These are phyloP conservation scores for Pseudopodoces humilis DNA, from an alignment of 2,113 vertebrate species.

Conservation along the genomic window DNA sequence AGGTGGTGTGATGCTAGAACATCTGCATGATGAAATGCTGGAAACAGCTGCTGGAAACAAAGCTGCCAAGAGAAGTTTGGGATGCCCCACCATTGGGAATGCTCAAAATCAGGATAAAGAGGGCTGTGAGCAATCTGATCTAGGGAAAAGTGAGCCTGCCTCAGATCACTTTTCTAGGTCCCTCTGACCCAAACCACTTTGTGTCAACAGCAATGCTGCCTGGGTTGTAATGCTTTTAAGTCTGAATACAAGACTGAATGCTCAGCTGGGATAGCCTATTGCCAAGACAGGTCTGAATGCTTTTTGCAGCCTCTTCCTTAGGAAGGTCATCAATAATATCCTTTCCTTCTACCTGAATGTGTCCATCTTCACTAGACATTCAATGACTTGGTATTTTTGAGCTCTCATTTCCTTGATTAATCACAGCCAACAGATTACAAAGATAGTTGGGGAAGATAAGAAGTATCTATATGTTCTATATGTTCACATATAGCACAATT, in stretches of 20 bases:
- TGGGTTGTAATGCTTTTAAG: neutral
- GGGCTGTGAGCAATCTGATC: neutral
- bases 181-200: neutral
- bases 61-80: neutral
- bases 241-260: neutral
- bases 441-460: neutral
- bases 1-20: neutral
- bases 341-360: neutral
- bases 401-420: neutral
- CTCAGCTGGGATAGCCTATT: neutral
- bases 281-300: neutral
- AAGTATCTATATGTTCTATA: neutral
- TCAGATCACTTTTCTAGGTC: neutral
- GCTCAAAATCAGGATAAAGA: neutral
- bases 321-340: neutral
- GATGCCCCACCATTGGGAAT: neutral
- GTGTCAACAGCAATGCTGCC: neutral
- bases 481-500: fast-evolving
- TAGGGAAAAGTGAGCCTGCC: neutral
- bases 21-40: neutral
- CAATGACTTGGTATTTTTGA: neutral
- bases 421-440: neutral
- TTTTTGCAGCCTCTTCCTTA: neutral
- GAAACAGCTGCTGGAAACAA: neutral
- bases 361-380: neutral